Base-by-base conservation (phyloP, 2,888 invertebrate genomes). In the Augochlorella aurata region DNA sequence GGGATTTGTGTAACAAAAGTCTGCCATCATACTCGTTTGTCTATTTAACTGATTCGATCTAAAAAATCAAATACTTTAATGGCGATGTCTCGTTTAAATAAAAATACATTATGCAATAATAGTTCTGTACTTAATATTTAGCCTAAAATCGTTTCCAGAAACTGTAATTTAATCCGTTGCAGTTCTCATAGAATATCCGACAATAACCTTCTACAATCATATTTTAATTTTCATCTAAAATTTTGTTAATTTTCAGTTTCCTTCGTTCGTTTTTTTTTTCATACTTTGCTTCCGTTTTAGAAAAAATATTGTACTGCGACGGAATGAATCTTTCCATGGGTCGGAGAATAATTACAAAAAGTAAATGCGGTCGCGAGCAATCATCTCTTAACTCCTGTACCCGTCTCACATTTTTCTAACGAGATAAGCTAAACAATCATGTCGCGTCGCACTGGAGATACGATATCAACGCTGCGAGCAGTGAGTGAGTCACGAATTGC, bases 1-100 rank as follows among this genome's bases (percentile, higher is more conserved):
- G 0, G 95, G 95, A 94, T 95, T 95, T 67, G 92, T 91, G 81
- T 93, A 92, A 88, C 92, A 95, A 95, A 92, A 93, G 77, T 93
- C 92, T 10, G 91, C 85, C 92, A 93, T 92, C 92, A 91, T 92
- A 72, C 88, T 91, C 21, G 91, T 87, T 75, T 92, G 93, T 45
- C 85, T 88, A 68, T 88, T 87, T 77, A 92, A 79, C 78, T 92
- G 92, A 83, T 92, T 92, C 14, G 92, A 91, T 76, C 92, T 93
- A 84, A 45, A 83, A 81, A 85, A 67, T 77, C 75, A 12, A 67
- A 18, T 7, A 8, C 24, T 29, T 61, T 70, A 74, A 54, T 54
- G 68, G 44, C 38, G 69, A 10, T 50, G 8, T 18, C 50, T 5
- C 21, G 10, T 0, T 16, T 29, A 44, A 4, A 50, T 24, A 1